These are phyloP conservation scores for Motacilla alba DNA, from an alignment of 2,113 vertebrate species.

Conservation along the genomic window DNA sequence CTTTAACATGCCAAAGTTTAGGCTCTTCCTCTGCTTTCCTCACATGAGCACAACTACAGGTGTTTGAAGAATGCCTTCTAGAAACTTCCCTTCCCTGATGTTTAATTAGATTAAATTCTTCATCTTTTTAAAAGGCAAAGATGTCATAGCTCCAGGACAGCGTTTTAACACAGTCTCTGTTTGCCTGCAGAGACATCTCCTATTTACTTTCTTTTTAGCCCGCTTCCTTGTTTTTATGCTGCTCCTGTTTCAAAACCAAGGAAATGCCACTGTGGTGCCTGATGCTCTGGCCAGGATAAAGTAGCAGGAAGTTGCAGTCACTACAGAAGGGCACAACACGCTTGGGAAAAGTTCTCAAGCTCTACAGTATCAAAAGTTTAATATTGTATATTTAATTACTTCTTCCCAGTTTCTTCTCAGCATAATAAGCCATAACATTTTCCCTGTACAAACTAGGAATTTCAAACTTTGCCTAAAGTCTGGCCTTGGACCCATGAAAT, in stretches of 20 bases:
- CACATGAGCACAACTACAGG: neutral
- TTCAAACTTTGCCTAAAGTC: neutral
- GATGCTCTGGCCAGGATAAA: fast-evolving
- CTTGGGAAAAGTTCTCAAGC: neutral
- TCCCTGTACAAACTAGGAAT: neutral
- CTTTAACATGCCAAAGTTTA: neutral
- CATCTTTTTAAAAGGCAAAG: neutral
- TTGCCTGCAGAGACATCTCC: neutral
- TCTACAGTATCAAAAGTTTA: neutral
- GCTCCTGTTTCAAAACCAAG: neutral
- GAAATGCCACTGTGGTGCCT: fast-evolving
- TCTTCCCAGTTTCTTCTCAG: neutral
- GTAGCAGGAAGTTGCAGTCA: neutral
- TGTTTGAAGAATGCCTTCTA: neutral
- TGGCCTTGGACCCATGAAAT: neutral
- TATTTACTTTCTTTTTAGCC: neutral
- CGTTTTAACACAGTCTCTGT: neutral
- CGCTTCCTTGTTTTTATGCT: neutral
- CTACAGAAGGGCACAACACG: neutral
- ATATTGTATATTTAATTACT: neutral
- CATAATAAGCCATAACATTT: neutral
- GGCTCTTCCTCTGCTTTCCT: neutral
- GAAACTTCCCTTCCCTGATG: neutral
- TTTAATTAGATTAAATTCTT: neutral
- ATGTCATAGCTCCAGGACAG: neutral